Conservation (phyloP, 2,888 invertebrate genomes). For the Chirona hameri region DNA sequence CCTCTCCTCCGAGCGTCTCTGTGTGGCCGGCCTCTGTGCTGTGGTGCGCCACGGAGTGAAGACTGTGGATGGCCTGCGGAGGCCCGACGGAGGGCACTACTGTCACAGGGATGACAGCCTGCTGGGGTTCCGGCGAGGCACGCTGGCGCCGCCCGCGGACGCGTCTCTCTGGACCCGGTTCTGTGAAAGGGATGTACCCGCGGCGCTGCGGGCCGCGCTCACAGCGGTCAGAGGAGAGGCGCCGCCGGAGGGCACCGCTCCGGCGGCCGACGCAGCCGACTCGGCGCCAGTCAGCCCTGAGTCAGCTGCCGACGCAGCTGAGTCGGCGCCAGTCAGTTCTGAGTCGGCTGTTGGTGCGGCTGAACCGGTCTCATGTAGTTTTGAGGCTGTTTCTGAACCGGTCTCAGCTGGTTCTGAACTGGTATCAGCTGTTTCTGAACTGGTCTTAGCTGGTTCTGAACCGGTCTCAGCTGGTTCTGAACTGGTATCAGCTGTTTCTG, state of each 20-base stretch:
- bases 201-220: slow-evolving; percentile 49
- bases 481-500: no score
- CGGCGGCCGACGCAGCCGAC: background rate
- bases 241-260: background rate
- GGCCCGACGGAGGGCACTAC: slow-evolving; percentile 28
- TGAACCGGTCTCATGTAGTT: no score
- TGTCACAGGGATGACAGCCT: slow-evolving; percentile 45
- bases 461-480: no score
- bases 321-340: no score
- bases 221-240: background rate
- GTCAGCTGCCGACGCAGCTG: no score
- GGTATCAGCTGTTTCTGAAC: no score
- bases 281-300: background rate
- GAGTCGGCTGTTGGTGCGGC: no score
- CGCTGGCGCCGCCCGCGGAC: slow-evolving; percentile 77
- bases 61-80: slow-evolving; percentile 50
- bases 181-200: slow-evolving; percentile 76
- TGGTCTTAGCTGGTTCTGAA: no score
- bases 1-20: slow-evolving; percentile 54
- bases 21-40: slow-evolving; percentile 73
- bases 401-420: no score
- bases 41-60: slow-evolving; percentile 62
- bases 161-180: slow-evolving; percentile 85
- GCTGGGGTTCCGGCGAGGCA: slow-evolving; percentile 74
- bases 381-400: no score